These are phyloP conservation scores for Sphaerophoria rueppellii DNA, from an alignment of 2,888 invertebrate species.

Conservation along the genomic window DNA sequence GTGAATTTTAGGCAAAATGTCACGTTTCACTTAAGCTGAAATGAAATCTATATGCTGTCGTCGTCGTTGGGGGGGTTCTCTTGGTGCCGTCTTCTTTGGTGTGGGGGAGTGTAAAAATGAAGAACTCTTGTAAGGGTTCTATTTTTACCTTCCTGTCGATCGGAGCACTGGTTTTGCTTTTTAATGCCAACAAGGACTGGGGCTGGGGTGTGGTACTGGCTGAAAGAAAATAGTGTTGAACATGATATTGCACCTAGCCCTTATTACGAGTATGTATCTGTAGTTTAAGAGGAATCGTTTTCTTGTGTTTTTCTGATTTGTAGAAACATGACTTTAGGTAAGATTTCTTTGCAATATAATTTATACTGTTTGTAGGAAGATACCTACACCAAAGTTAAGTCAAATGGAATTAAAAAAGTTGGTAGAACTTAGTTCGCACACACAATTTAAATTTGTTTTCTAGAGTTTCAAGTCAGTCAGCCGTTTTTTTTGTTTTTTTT, in stretches of 20 bases:
- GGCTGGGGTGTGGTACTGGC: not conserved
- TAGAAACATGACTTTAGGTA: not conserved
- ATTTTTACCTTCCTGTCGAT: slow-evolving; percentile 23
- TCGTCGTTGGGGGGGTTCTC: too few relatives aligned
- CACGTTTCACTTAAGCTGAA: slow-evolving; percentile 41
- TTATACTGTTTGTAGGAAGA: too few relatives aligned
- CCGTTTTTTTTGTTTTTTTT: too few relatives aligned
- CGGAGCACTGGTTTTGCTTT: not conserved
- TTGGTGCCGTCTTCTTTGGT: too few relatives aligned
- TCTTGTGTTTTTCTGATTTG: not conserved
- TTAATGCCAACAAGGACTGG: not conserved
- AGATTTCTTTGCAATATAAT: not conserved
- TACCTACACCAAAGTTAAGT: too few relatives aligned
- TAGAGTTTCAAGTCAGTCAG: too few relatives aligned
- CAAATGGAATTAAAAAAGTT: too few relatives aligned
- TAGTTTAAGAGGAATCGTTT: not conserved
- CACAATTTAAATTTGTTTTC: too few relatives aligned
- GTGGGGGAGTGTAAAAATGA: too few relatives aligned
- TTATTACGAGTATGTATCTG: not conserved
- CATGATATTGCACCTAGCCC: not conserved
- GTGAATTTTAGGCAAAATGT: slow-evolving; percentile 55
- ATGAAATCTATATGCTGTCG: slow-evolving; percentile 45
- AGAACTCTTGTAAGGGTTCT: slow-evolving; percentile 29
- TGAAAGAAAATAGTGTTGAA: slow-evolving; percentile 21
- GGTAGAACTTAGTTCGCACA: too few relatives aligned